These are phyloP conservation scores for Melieria omissa DNA, from an alignment of 2,888 invertebrate genomes.

Conservation along the genomic window DNA sequence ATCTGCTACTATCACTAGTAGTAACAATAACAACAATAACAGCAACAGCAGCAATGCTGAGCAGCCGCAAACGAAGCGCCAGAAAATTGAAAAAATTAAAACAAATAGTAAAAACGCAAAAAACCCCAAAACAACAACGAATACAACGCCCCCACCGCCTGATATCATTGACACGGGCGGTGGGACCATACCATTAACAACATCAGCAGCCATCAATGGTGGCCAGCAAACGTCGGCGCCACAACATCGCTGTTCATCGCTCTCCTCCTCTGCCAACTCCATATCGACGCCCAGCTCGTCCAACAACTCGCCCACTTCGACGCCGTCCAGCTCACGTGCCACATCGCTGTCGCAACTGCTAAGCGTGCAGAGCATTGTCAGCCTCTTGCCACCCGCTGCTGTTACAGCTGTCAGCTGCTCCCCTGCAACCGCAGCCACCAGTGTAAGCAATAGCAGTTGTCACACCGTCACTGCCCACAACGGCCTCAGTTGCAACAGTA, in stretches of 20 bases:
- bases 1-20: constrained; percentile 38
- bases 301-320: constrained; percentile 56
- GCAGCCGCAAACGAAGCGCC: constrained; percentile 87
- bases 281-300: constrained; percentile 52
- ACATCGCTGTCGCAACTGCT: constrained; percentile 57
- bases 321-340: constrained; percentile 58
- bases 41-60: constrained; percentile 68
- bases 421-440: constrained; percentile 23
- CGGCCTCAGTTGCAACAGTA: constrained; percentile 38
- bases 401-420: constrained; percentile 37
- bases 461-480: constrained; percentile 31
- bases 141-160: constrained; percentile 47
- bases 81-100: constrained; percentile 72
- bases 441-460: too few relatives aligned
- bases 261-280: constrained; percentile 58
- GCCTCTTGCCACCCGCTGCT: constrained; percentile 53
- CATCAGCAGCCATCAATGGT: constrained; percentile 6
- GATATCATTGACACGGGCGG: constrained; percentile 51
- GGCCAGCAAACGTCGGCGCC: constrained; percentile 40
- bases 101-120: constrained; percentile 27
- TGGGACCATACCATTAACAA: constrained; percentile 4
- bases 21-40: constrained; percentile 28
- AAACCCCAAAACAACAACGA: constrained; percentile 38
- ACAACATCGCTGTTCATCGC: constrained; percentile 53
- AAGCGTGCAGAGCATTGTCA: constrained; percentile 54